phyloP scores from a whole-genome alignment of 2,797 vertebrate genomes.

The Neopelma chrysocephalum region DNA sequence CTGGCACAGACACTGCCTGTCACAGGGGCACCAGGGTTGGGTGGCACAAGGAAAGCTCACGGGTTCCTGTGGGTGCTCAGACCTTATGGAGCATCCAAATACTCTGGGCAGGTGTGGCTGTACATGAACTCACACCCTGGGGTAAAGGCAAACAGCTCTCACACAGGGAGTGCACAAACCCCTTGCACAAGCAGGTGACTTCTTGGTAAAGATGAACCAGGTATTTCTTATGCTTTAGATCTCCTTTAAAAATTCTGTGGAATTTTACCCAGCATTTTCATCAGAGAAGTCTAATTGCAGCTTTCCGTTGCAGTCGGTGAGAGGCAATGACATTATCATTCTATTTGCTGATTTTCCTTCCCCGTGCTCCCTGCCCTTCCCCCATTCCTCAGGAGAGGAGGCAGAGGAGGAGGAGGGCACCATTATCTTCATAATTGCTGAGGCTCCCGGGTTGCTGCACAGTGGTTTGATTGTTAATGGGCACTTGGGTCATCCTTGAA shows the following conservation, averaged over 20 bases:
- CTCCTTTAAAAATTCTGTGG: neutral
- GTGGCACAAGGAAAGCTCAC: neutral
- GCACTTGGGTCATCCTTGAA: constrained; percentile 69
- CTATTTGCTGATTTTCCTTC: constrained; percentile 55
- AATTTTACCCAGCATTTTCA: constrained; percentile 11
- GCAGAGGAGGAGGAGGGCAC: constrained; percentile 64
- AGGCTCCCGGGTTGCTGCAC: constrained; percentile 64
- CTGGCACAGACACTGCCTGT: neutral
- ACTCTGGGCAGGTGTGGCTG: neutral
- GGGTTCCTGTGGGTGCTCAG: neutral
- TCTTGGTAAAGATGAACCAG: neutral
- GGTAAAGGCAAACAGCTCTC: neutral
- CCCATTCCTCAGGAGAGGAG: constrained; percentile 41
- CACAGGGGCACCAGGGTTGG: neutral
- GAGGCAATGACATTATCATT: constrained; percentile 59
- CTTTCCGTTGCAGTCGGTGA: constrained; percentile 15
- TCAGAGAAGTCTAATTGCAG: constrained; percentile 46
- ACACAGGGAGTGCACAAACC: neutral
- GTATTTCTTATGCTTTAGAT: neutral
- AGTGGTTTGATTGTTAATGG: constrained; percentile 75
- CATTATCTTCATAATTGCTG: constrained; percentile 73
- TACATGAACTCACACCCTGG: rapidly evolving
- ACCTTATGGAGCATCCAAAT: rapidly evolving
- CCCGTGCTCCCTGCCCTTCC: neutral
- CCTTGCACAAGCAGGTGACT: neutral